Percentiles rank a stretch among this genome's conserved stretches.
Evolutionary conservation across 2,888 invertebrate species (phyloP).

Genomic region (Campoletis raptor): DNA sequence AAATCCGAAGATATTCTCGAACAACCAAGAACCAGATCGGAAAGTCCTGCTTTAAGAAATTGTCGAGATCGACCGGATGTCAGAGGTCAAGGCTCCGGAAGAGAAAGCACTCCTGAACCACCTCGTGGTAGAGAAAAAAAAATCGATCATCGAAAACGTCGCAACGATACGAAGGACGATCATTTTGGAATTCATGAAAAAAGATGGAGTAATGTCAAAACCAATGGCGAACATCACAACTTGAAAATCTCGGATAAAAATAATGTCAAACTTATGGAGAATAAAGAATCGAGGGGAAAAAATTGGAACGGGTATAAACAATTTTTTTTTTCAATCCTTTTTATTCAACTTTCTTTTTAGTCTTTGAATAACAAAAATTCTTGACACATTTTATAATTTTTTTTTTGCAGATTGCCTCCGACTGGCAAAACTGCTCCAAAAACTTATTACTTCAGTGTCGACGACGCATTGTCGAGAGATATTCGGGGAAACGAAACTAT

Average conservation of each 20-base stretch:
- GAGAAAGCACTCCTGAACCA: slow-evolving; percentile 88
- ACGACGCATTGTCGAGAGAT: slow-evolving; percentile 84
- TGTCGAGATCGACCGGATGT: slow-evolving; percentile 70
- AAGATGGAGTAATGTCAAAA: slow-evolving; percentile 65
- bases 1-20: slow-evolving; percentile 67
- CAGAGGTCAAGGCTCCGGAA: slow-evolving; percentile 88
- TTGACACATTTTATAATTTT: neutral
- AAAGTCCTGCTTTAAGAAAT: slow-evolving; percentile 69
- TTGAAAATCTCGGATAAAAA: slow-evolving; percentile 70
- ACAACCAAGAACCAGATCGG: slow-evolving; percentile 69
- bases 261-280: slow-evolving; percentile 54
- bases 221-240: slow-evolving; percentile 68
- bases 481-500: slow-evolving; percentile 61
- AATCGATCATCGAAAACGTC: slow-evolving; percentile 74
- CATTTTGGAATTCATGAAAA: slow-evolving; percentile 66
- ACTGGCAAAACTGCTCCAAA: slow-evolving; percentile 84
- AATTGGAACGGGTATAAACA: slow-evolving; percentile 80
- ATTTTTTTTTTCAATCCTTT: neutral
- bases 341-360: neutral
- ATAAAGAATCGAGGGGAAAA: slow-evolving; percentile 69
- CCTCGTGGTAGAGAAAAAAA: slow-evolving; percentile 74
- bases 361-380: neutral
- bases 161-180: slow-evolving; percentile 66
- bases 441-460: slow-evolving; percentile 93
- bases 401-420: slow-evolving; percentile 72